Conservation (phyloP, 2,113 vertebrate species). For the Balaeniceps rex region DNA sequence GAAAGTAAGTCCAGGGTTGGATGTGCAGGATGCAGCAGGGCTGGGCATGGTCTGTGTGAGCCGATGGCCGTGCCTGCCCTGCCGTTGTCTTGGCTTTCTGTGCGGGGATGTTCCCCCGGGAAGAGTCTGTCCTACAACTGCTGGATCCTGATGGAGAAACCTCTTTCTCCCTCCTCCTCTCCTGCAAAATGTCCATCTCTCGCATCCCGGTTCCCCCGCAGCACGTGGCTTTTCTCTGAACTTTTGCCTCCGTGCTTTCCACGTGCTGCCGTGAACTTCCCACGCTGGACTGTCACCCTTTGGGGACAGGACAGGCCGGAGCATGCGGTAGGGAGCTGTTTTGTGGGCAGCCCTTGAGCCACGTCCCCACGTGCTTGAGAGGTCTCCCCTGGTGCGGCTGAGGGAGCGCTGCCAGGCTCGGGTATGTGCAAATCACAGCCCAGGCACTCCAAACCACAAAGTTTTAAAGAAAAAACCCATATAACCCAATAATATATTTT, state of each 20-base stretch:
- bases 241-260: neutral
- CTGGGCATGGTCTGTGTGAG: neutral
- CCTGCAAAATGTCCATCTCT: neutral
- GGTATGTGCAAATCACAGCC: neutral
- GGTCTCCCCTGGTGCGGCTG: accelerated
- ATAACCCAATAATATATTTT: neutral
- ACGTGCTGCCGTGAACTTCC: neutral
- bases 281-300: neutral
- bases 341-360: neutral
- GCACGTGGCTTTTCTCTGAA: neutral
- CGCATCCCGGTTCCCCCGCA: accelerated
- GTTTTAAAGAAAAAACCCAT: neutral
- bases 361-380: neutral
- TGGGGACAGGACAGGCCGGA: neutral
- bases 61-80: neutral
- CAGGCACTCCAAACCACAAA: neutral
- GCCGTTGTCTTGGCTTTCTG: neutral
- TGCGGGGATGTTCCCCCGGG: no score
- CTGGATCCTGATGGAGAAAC: neutral
- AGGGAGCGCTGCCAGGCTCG: neutral
- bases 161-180: neutral
- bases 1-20: neutral
- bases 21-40: neutral
- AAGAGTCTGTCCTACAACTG: neutral
- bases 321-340: neutral